Percentiles rank a stretch among this genome's conserved stretches.
These are phyloP conservation scores for Epinephelus coioides DNA, from an alignment of 2,797 vertebrate genomes.

Conservation along the genomic window DNA sequence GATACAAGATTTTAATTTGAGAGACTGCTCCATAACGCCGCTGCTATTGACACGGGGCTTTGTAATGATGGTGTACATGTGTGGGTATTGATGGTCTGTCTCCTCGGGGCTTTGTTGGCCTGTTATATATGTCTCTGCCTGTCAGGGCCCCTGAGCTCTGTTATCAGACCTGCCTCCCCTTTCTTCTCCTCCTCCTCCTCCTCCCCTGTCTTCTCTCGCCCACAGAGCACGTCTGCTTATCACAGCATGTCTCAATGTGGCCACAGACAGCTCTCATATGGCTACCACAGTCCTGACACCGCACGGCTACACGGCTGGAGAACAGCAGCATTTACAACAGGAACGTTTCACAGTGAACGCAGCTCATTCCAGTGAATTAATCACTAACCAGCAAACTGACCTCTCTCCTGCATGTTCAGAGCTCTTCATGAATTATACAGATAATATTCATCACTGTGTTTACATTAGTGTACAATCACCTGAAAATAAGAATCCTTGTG, in stretches of 20 bases:
- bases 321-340: too few species aligned
- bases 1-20: conserved; percentile 99
- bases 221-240: conserved; percentile 87
- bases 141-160: conserved; percentile 87
- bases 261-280: conserved; percentile 87
- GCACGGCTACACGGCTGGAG: too few species aligned
- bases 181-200: conserved; percentile 9
- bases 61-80: conserved; percentile 96
- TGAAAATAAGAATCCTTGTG: too few species aligned
- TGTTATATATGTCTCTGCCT: conserved; percentile 88
- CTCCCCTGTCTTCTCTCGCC: conserved; percentile 41
- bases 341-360: too few species aligned
- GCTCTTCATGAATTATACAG: too few species aligned
- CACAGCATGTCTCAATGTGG: conserved; percentile 89
- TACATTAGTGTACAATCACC: too few species aligned
- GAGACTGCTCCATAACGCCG: conserved; percentile 91
- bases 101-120: conserved; percentile 89
- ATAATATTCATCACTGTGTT: too few species aligned
- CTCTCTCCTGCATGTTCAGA: too few species aligned
- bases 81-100: conserved; percentile 96
- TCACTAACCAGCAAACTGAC: too few species aligned
- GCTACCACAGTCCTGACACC: conserved; percentile 29
- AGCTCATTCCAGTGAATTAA: too few species aligned
- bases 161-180: conserved; percentile 83
- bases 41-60: conserved; percentile 93